Conservation (phyloP, 2,113 vertebrate genomes). For the Anser brachyrhynchus region DNA sequence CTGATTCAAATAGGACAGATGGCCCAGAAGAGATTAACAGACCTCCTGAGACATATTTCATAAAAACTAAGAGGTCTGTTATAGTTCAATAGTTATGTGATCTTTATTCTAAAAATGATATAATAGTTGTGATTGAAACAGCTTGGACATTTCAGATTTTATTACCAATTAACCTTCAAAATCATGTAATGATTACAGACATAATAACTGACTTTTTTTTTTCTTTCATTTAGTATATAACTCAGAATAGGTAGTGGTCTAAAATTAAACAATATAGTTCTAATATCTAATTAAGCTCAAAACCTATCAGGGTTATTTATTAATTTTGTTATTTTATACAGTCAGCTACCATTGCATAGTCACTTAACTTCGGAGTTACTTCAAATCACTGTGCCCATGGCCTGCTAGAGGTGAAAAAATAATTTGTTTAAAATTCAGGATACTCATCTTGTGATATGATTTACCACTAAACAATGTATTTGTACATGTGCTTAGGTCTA, state of each 20-base stretch:
- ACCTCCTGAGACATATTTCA: conserved; percentile 51
- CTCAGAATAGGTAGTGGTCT: background rate
- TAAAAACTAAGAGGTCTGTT: conserved; percentile 46
- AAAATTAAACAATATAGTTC: background rate
- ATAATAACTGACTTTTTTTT: background rate
- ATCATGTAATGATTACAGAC: conserved; percentile 47
- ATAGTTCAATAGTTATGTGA: conserved; percentile 59
- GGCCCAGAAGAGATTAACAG: conserved; percentile 59
- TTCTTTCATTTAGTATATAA: background rate
- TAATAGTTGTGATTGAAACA: conserved; percentile 50
- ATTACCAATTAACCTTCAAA: conserved; percentile 69
- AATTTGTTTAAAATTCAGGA: background rate
- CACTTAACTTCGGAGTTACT: background rate
- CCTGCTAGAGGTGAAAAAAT: background rate
- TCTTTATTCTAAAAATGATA: conserved; percentile 65
- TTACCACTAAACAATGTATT: background rate
- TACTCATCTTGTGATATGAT: background rate
- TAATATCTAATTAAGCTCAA: background rate
- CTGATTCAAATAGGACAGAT: conserved; percentile 36
- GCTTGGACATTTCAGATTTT: conserved; percentile 65
- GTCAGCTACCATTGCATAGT: background rate
- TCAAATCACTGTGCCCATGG: background rate
- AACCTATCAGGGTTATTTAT: background rate
- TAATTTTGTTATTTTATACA: background rate
- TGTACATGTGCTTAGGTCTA: background rate